Evolutionary conservation across 2,888 invertebrate genomes (phyloP), one percentile per base, ranked within the genome.

Genomic region (Oeneis ivallda): DNA sequence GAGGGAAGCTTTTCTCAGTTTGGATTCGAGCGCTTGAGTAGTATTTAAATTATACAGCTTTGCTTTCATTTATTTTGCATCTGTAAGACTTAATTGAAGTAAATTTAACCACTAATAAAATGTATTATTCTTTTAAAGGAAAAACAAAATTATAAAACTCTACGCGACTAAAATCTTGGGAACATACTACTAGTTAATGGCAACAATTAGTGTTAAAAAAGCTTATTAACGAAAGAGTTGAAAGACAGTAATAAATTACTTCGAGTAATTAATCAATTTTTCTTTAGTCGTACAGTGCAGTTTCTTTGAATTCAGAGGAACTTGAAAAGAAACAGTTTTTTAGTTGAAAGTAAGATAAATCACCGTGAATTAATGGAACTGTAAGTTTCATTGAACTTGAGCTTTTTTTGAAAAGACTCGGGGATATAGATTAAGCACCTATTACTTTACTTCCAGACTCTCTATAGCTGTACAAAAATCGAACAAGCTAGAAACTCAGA

Each of bases 271-370:
- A 67, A 67, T 67, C 62, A 65, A 67, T 65, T 43, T 64, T 65
- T 54, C 56, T 65, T 32, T 11, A 34, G 32, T 58, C 8, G 10
- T 4, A 56, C 26, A 32, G 49, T 49, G 45, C 41, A 50, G 34
- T 62, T 59, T 53, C 56, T 59, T 60, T 39, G 19, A 45, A 52
- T 61, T 65, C 39, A 47, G 50, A 65, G 58, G 52, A 65, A 57
- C 58, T 67, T 37, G 39, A 13, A 34, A 58, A 49, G 52, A n/a
- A 37, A 52, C 62, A 57, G 57, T 69, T 64, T 66, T n/a, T 61
- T 56, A 65, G 63, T 70, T 67, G 69, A 67, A 67, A 49, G 45
- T 58, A 47, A 66, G 63, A 70, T 67, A 65, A 70, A 70, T 70
- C 58, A 60, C 65, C 60, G 47, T 54, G 45, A 65, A 53, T 58